Conservation (phyloP, 2,113 vertebrate species). For the Leiothrix lutea region DNA sequence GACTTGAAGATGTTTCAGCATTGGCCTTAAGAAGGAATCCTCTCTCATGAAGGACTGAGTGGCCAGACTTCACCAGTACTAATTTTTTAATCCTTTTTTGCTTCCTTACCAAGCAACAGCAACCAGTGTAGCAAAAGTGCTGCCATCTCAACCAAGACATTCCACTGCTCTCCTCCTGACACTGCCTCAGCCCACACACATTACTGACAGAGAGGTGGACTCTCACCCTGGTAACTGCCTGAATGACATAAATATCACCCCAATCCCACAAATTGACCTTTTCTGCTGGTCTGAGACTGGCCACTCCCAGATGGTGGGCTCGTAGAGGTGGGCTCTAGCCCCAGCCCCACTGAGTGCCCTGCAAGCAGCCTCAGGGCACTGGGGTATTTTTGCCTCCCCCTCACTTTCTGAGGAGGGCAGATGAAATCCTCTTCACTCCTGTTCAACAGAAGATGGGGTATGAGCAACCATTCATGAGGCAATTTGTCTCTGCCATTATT, state of each 20-base stretch:
- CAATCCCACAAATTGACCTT: fast-evolving
- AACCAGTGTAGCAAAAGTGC: background rate
- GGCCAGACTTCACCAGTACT: background rate
- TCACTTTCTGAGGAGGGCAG: background rate
- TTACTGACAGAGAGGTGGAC: background rate
- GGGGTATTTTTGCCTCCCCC: background rate
- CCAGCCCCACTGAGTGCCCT: fast-evolving
- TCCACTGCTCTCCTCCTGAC: fast-evolving
- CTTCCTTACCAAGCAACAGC: background rate
- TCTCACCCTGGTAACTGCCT: background rate
- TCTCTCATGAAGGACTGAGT: background rate
- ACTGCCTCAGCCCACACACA: background rate
- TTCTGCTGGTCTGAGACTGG: background rate
- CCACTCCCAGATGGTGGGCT: fast-evolving
- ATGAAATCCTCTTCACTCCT: background rate
- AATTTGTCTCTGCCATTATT: background rate
- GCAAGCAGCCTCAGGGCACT: background rate
- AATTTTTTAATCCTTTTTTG: background rate
- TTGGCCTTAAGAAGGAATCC: background rate
- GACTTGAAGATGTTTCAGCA: background rate
- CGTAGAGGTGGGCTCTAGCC: fast-evolving
- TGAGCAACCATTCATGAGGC: background rate
- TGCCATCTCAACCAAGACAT: background rate
- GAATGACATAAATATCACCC: background rate
- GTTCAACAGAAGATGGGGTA: background rate